Evolutionary conservation across 2,113 vertebrate genomes (phyloP).

Genomic region (Charina bottae): DNA sequence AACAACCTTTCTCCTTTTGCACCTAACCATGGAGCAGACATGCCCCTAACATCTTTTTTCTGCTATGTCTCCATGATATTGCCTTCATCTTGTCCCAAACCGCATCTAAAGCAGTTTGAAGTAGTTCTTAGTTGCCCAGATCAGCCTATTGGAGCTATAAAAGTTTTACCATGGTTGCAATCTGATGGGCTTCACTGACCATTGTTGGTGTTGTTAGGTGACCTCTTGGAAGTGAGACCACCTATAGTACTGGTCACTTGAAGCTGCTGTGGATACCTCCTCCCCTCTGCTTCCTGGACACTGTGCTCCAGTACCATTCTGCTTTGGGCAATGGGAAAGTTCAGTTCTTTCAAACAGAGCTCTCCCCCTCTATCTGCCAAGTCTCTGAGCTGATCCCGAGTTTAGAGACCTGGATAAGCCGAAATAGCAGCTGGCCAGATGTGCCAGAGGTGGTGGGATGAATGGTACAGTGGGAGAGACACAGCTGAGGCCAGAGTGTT

Average conservation of each 20-base stretch:
- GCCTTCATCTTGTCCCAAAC: background rate
- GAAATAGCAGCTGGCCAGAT: background rate
- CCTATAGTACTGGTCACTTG: background rate
- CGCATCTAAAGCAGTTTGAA: background rate
- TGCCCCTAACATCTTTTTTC: background rate
- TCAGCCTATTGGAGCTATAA: background rate
- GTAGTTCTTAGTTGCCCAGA: background rate
- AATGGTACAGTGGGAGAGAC: background rate
- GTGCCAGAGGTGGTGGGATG: background rate
- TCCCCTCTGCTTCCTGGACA: background rate
- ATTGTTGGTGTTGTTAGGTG: background rate
- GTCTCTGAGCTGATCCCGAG: background rate
- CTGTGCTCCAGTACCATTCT: background rate
- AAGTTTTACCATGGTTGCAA: background rate
- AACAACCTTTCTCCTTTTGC: background rate
- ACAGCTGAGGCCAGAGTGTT: background rate
- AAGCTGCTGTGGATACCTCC: background rate
- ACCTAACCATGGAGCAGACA: background rate
- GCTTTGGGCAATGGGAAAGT: background rate
- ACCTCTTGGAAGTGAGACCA: background rate
- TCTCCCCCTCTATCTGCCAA: background rate
- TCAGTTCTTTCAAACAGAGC: background rate
- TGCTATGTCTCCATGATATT: background rate
- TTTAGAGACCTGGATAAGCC: background rate
- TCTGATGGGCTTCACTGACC: background rate